A percentile compares a stretch with the other conserved stretches of the same genome.
phyloP scores from a whole-genome alignment of 2,888 invertebrate species.

The Erynnis tages region DNA sequence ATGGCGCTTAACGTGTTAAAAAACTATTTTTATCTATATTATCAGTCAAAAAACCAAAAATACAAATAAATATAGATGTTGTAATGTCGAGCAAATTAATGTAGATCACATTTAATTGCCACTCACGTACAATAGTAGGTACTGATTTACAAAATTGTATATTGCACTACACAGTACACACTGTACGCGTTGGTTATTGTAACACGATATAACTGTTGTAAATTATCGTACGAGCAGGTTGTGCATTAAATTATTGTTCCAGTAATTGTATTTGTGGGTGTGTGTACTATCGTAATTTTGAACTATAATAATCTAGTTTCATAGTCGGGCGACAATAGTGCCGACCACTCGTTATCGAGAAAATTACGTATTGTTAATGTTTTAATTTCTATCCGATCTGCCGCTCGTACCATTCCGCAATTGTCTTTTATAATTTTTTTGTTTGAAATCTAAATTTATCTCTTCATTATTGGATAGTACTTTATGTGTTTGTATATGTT shows the following conservation, averaged over 20 bases:
- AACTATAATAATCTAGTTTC: conserved; percentile 72
- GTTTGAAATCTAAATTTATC: conserved; percentile 18
- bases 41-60: no score
- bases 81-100: no score
- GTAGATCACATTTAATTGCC: no score
- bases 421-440: conserved; percentile 11
- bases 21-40: no score
- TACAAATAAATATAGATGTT: no score
- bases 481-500: no score
- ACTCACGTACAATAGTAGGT: no score
- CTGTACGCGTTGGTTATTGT: conserved; percentile 21
- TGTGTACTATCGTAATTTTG: conserved; percentile 55
- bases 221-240: conserved; percentile 24
- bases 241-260: conserved; percentile 48
- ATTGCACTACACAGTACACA: conserved; percentile 6
- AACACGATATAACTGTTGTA: conserved; percentile 29
- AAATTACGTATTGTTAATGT: conserved; percentile 77
- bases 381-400: conserved; percentile 70
- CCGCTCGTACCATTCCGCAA: conserved; percentile 25
- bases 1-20: no score
- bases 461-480: no score
- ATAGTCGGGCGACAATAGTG: conserved; percentile 68
- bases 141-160: conserved; percentile 6
- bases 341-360: conserved; percentile 68
- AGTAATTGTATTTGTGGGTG: conserved; percentile 52